A percentile compares a stretch with the other conserved stretches of the same genome.
These are phyloP conservation scores for Eueremaeus valkanovi DNA, from an alignment of 2,888 invertebrate species.

Conservation along the genomic window DNA sequence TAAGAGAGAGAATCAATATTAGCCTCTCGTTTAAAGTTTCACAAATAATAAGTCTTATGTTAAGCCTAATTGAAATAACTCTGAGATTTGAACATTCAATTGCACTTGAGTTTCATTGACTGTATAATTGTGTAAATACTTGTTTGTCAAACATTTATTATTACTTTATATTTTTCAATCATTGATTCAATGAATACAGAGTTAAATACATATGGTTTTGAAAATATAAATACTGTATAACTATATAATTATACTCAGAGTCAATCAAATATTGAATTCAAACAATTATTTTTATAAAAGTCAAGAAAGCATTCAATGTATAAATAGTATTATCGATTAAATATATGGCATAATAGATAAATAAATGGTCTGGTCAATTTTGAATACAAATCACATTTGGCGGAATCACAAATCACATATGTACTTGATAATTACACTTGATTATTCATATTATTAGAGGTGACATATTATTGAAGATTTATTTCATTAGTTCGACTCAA, in stretches of 20 bases:
- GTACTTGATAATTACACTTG: too few species aligned
- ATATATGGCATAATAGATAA: too few species aligned
- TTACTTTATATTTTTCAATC: neutral
- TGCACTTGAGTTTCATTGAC: conserved; percentile 1
- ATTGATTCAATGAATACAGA: neutral
- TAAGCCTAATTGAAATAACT: neutral
- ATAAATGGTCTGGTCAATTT: too few species aligned
- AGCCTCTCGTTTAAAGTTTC: neutral
- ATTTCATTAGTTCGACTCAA: too few species aligned
- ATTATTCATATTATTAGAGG: too few species aligned
- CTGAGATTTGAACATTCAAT: neutral
- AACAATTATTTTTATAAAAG: neutral
- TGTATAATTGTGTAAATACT: neutral
- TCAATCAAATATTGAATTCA: neutral
- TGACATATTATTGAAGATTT: too few species aligned
- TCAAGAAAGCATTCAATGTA: neutral
- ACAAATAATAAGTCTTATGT: neutral
- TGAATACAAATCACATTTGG: too few species aligned
- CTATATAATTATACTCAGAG: neutral
- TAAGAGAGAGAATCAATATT: neutral
- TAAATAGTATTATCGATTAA: conserved; percentile 10
- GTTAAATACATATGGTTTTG: neutral
- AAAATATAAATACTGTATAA: neutral
- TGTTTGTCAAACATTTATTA: neutral
- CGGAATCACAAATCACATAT: too few species aligned